Percentiles rank a stretch among this genome's conserved stretches.
phyloP scores from a whole-genome alignment of 2,113 vertebrate species.

The Pristiophorus japonicus region DNA sequence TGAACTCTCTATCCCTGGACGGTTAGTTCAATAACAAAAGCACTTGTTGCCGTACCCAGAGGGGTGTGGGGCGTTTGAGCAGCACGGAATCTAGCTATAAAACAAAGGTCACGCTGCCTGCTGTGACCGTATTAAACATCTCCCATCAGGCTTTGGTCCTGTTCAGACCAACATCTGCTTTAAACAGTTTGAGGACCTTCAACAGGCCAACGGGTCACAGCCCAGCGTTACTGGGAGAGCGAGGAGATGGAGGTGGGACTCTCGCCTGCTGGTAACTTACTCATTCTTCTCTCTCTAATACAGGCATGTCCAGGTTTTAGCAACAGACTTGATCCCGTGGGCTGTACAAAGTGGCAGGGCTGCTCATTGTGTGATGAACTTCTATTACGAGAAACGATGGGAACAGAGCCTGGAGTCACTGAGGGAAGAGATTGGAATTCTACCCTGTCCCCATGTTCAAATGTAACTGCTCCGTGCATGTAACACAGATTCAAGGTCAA shows the following conservation, averaged over 20 bases:
- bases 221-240: neutral
- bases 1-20: neutral
- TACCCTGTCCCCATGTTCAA: conserved; percentile 53
- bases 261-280: neutral
- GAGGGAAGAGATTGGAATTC: conserved; percentile 74
- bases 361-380: conserved; percentile 67
- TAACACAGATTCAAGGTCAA: neutral
- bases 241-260: neutral
- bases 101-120: neutral
- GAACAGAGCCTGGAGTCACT: conserved; percentile 75
- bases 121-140: neutral
- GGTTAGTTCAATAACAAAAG: neutral
- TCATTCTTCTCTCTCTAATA: neutral
- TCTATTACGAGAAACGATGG: conserved; percentile 88
- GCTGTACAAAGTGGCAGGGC: conserved; percentile 65
- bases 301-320: conserved; percentile 67
- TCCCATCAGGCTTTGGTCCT: too few species aligned
- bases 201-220: neutral
- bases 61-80: too few species aligned
- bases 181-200: neutral
- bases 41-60: too few species aligned
- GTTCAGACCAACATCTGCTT: neutral
- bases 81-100: too few species aligned
- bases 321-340: conserved; percentile 75
- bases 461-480: neutral